These are phyloP conservation scores for Erpobdella octoculata DNA, from an alignment of 2,888 invertebrate species.

Conservation along the genomic window DNA sequence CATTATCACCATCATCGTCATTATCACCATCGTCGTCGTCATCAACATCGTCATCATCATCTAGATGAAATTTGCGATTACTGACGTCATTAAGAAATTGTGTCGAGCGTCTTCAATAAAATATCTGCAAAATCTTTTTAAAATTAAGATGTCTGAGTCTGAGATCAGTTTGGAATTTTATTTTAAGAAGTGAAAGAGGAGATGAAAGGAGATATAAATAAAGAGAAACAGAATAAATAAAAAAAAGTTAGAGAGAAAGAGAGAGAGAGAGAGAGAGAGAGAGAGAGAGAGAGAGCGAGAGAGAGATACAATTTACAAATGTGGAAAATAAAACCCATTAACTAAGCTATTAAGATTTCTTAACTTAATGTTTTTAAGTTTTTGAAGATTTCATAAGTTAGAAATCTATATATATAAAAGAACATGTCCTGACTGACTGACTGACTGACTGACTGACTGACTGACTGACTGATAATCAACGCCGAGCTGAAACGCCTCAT, in stretches of 20 bases:
- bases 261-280: slow-evolving; percentile 12
- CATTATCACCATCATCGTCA: slow-evolving; percentile 15
- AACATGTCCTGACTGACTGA: too few relatives aligned
- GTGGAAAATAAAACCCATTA: too few relatives aligned
- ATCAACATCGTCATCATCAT: background rate
- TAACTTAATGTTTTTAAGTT: too few relatives aligned
- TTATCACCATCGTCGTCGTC: background rate
- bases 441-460: too few relatives aligned
- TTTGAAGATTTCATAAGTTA: too few relatives aligned
- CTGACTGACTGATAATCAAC: too few relatives aligned
- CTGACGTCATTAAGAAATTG: background rate
- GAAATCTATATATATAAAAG: too few relatives aligned
- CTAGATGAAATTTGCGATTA: background rate
- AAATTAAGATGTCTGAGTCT: too few relatives aligned
- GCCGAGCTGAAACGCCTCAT: too few relatives aligned
- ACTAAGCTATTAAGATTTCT: too few relatives aligned
- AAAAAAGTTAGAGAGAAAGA: background rate
- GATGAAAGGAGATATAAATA: background rate
- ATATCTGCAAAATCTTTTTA: background rate
- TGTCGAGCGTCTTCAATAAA: background rate
- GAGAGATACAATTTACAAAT: background rate
- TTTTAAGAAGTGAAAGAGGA: background rate
- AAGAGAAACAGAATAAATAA: background rate
- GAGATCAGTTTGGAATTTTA: too few relatives aligned
- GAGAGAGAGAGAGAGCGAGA: slow-evolving; percentile 7